Conservation (phyloP, 2,113 vertebrate species). For the Bubo bubo region DNA sequence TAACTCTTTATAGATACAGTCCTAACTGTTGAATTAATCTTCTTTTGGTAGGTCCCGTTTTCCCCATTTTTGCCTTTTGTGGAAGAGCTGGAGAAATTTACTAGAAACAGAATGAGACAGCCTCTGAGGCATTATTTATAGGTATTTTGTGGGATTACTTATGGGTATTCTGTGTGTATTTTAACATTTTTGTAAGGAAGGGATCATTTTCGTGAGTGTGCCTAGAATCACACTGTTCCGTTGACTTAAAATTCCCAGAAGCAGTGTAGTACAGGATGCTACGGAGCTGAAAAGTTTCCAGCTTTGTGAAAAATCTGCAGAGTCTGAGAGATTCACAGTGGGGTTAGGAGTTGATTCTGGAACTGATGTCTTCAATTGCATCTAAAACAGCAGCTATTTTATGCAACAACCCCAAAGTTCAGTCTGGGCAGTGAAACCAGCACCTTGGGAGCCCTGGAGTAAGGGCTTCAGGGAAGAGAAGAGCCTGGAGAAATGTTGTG, state of each 20-base stretch:
- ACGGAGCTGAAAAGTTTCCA: neutral
- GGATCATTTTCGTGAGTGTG: neutral
- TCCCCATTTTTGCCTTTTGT: neutral
- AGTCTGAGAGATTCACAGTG: neutral
- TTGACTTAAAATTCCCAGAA: neutral
- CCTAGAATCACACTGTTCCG: neutral
- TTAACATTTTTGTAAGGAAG: neutral
- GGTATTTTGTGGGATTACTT: neutral
- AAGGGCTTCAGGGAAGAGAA: neutral
- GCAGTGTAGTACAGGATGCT: neutral
- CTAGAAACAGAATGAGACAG: neutral
- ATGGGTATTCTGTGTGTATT: neutral
- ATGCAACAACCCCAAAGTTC: neutral
- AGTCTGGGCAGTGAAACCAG: neutral
- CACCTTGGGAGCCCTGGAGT: neutral
- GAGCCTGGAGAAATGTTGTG: neutral
- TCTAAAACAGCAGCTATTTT: neutral
- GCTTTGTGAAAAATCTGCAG: neutral
- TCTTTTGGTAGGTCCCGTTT: neutral
- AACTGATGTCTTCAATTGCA: neutral
- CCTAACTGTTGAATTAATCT: neutral
- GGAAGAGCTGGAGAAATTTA: neutral
- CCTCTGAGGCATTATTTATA: neutral
- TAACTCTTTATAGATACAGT: neutral
- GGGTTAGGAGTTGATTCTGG: neutral